Conservation (phyloP, 2,113 vertebrate genomes). For the Phrynosoma blainvillii region DNA sequence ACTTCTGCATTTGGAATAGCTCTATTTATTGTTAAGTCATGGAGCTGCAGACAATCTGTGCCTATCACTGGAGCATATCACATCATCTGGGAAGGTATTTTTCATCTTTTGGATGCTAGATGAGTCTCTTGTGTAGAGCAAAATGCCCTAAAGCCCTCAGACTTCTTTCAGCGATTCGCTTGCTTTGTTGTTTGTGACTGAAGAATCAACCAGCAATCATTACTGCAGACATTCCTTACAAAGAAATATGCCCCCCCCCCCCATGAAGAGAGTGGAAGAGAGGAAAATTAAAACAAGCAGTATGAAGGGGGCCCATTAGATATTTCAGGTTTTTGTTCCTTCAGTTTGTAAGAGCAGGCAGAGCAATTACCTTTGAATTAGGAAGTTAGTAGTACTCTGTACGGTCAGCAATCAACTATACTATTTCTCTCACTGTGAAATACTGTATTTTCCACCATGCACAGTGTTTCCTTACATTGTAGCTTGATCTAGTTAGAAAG, state of each 20-base stretch:
- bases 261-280: background rate
- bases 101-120: conserved; percentile 42
- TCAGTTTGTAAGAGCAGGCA: background rate
- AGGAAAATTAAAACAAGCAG: background rate
- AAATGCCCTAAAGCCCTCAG: conserved; percentile 42
- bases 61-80: conserved; percentile 4
- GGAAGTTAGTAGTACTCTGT: background rate
- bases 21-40: conserved; percentile 9
- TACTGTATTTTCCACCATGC: background rate
- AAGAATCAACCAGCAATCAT: conserved; percentile 30
- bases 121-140: conserved; percentile 23
- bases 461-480: background rate
- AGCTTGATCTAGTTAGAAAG: background rate
- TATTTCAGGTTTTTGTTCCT: background rate
- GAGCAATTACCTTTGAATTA: conserved; percentile 20
- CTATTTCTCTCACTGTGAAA: background rate
- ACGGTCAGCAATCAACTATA: background rate
- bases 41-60: conserved; percentile 26
- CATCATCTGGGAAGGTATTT: conserved; percentile 24
- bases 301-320: background rate
- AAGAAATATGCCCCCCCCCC: background rate
- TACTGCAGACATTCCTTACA: conserved; percentile 25
- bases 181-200: conserved; percentile 34
- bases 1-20: background rate
- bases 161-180: conserved; percentile 34